Evolutionary conservation across 2,797 vertebrate species (phyloP).

Genomic region (Gymnothorax reevesii): DNA sequence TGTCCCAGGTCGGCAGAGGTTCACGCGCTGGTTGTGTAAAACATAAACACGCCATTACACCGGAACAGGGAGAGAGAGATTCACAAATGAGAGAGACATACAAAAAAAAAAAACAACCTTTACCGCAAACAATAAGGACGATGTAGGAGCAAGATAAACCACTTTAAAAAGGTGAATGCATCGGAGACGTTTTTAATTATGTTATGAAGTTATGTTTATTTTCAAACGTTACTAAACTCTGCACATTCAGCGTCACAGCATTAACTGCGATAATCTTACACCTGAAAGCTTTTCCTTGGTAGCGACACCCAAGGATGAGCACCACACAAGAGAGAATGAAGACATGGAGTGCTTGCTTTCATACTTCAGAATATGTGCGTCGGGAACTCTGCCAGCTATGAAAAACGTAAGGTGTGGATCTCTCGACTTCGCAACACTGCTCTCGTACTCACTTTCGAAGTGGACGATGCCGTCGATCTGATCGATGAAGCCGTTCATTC

Average conservation of each 20-base stretch:
- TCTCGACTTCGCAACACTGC: no score
- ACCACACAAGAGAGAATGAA: background rate
- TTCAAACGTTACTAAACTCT: background rate
- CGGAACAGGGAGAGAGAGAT: background rate
- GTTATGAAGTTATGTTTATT: background rate
- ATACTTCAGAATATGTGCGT: background rate
- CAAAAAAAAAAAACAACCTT: background rate
- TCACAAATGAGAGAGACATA: background rate
- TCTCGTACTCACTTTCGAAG: slow-evolving; percentile 91
- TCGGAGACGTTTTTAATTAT: background rate
- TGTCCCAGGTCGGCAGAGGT: slow-evolving; percentile 97
- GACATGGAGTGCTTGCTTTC: background rate
- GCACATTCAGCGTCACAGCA: background rate
- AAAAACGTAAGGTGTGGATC: background rate
- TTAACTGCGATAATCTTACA: background rate
- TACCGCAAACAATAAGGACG: background rate
- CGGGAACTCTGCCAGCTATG: background rate
- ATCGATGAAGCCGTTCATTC: slow-evolving; percentile 99
- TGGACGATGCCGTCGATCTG: slow-evolving; percentile 98
- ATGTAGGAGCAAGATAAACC: background rate
- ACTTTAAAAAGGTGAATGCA: background rate
- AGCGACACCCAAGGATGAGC: background rate
- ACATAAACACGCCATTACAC: background rate
- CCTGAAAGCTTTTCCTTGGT: background rate
- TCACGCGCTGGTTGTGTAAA: slow-evolving; percentile 79